Base-by-base conservation (phyloP, 2,888 invertebrate genomes). In the Agapetus fuscipes region DNA sequence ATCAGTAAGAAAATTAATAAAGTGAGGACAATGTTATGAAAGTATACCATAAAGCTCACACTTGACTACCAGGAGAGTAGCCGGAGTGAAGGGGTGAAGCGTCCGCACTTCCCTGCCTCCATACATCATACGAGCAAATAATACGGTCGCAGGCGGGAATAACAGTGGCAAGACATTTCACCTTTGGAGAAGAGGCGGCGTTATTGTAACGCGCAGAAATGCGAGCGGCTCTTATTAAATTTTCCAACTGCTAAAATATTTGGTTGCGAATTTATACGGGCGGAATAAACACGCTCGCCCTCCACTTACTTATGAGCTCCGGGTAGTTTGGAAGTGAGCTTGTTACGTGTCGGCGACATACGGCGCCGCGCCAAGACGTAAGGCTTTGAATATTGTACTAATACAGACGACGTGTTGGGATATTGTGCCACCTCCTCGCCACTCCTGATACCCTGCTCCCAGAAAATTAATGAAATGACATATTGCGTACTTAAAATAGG, bases 131-230 rank as follows among this genome's bases (percentile, higher is more conserved):
- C 39, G 12, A 29, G 25, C 43, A 31, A 42, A 42, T 42, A 38
- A 37, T 33, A 17, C 34, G 38, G 41, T 37, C 41, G 34, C 41
- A 42, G 30, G 26, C 38, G 43, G 43, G 36, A 43, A 38, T 43
- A 43, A 39, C 38, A 35, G 39, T 32, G 43, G 29, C 12, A 16
- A 24, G 28, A 34, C 24, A 17, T 37, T 37, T 34, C 34, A 41
- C 37, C 30, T 37, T 30, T 28, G 15, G 29, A 32, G 30, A 16
- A 11, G 20, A 20, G 20, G 5, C 4, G 20, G 9, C 20, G 33
- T 30, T 25, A 31, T 27, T 30, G 27, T 14, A 33, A 30, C 17
- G 30, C 29, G 15, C 35, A 32, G 25, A 32, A 12, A 4, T 20
- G 25, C 29, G 25, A 33, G 26, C 20, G 13, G 35, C 34, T 34